Evolutionary conservation across 2,797 vertebrate species (phyloP).

Genomic region (Psittacula echo): DNA sequence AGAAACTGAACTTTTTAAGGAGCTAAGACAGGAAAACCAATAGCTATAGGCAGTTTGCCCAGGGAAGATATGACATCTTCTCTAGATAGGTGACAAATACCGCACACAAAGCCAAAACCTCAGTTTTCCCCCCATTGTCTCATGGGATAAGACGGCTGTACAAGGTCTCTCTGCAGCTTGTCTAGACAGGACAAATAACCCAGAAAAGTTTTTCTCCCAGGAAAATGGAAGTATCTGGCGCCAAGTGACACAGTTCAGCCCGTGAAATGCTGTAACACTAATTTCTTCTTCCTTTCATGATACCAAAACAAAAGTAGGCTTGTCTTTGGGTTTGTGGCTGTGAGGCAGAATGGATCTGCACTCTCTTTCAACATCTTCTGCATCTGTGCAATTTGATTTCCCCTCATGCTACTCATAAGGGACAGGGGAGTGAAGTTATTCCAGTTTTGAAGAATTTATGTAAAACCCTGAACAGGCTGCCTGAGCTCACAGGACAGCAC

Average conservation of each 20-base stretch:
- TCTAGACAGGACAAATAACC: not conserved
- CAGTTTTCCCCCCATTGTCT: not conserved
- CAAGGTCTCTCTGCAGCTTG: not conserved
- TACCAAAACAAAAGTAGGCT: not conserved
- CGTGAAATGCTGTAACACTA: not conserved
- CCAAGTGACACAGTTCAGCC: not conserved
- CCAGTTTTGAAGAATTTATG: not conserved
- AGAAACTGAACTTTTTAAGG: not conserved
- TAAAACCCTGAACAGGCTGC: not conserved
- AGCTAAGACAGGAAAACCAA: not conserved
- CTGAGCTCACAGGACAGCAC: not conserved
- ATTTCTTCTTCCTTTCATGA: not conserved
- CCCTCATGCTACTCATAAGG: not conserved
- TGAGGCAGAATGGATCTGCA: not conserved
- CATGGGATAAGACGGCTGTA: not conserved
- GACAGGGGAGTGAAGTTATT: not conserved
- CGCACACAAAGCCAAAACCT: not conserved
- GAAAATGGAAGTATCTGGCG: not conserved
- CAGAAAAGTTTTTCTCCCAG: not conserved
- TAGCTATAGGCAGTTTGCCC: not conserved
- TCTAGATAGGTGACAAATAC: not conserved
- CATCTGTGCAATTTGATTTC: not conserved
- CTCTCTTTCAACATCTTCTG: not conserved
- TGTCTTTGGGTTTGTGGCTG: not conserved
- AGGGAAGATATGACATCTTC: not conserved